Conservation (phyloP, 2,113 vertebrate genomes). For the Anguilla japonica region DNA sequence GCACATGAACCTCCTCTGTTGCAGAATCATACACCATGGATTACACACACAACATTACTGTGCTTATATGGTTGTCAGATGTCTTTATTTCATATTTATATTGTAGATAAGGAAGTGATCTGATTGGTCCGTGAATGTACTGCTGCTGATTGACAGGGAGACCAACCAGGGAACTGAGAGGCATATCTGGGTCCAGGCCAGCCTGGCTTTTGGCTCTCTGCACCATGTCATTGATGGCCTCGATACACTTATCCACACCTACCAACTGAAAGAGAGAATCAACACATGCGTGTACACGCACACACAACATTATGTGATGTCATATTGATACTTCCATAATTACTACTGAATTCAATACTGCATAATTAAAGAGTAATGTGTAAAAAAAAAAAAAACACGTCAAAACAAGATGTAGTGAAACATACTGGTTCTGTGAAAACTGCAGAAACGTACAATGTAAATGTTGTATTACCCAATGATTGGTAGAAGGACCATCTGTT, state of each 20-base stretch:
- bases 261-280: conserved; percentile 71
- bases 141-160: not conserved
- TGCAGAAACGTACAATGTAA: not conserved
- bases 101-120: not conserved
- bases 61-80: not conserved
- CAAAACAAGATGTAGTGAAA: not conserved
- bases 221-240: conserved; percentile 84
- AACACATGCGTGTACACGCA: not conserved
- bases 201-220: conserved; percentile 79
- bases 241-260: conserved; percentile 78
- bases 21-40: not conserved
- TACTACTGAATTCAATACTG: not conserved
- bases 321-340: not conserved
- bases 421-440: not conserved
- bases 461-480: conserved; percentile 79
- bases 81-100: not conserved
- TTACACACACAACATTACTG: not conserved
- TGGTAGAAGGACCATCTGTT: conserved; percentile 80
- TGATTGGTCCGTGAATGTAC: not conserved
- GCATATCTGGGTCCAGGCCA: conserved; percentile 67
- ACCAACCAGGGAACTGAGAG: conserved; percentile 80
- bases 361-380: not conserved
- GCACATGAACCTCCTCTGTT: not conserved
- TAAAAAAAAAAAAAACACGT: not conserved
- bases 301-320: not conserved